Percentiles rank a stretch among this genome's conserved stretches.
Evolutionary conservation across 2,113 vertebrate genomes (phyloP).

Genomic region (Meriones unguiculatus): DNA sequence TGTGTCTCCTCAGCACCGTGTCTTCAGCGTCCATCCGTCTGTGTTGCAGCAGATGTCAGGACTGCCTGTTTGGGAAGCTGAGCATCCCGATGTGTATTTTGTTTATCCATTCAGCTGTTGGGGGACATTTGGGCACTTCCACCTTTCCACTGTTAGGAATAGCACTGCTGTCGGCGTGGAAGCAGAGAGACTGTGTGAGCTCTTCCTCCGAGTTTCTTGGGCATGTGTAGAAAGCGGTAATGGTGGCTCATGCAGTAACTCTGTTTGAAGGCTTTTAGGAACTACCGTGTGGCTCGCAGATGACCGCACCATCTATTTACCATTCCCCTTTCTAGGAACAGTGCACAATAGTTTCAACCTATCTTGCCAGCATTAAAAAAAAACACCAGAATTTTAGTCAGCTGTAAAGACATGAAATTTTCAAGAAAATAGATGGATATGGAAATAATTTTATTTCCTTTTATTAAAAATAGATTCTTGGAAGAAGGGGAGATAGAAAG

Average conservation of each 20-base stretch:
- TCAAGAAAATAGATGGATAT: neutral
- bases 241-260: neutral
- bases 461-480: neutral
- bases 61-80: slow-evolving; percentile 13
- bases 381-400: neutral
- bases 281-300: neutral
- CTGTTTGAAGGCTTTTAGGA: slow-evolving; percentile 19
- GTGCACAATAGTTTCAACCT: neutral
- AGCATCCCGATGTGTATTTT: neutral
- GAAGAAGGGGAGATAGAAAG: too few relatives aligned
- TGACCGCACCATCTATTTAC: neutral
- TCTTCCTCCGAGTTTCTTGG: neutral
- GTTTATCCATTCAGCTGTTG: slow-evolving; percentile 27
- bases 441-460: neutral
- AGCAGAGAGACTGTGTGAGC: neutral
- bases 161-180: neutral
- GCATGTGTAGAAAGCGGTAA: neutral
- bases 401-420: neutral
- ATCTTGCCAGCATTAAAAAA: neutral
- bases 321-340: neutral
- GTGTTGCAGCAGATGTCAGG: neutral
- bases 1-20: slow-evolving; percentile 13
- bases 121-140: neutral
- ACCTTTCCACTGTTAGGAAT: slow-evolving; percentile 31
- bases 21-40: slow-evolving; percentile 12